These are phyloP conservation scores for Pammene fasciana DNA, from an alignment of 2,888 invertebrate species.

Conservation along the genomic window DNA sequence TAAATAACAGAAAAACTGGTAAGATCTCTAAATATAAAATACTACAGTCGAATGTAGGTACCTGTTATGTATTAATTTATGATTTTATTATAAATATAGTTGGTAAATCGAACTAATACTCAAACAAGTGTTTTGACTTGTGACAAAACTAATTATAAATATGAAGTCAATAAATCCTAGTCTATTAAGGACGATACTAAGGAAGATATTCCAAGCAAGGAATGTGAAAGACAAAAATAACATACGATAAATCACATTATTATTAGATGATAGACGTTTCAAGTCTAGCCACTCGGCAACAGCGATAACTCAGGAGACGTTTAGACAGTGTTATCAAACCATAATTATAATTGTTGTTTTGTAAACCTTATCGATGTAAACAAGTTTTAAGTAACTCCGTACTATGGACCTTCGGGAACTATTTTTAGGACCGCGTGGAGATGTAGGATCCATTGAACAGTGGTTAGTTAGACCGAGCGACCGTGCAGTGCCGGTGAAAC, in stretches of 20 bases:
- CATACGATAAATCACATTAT: slow-evolving; percentile 10
- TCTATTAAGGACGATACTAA: neutral
- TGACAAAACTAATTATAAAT: no score
- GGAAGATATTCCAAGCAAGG: neutral
- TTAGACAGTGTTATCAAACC: slow-evolving; percentile 59
- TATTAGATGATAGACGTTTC: slow-evolving; percentile 1
- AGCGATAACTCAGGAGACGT: slow-evolving; percentile 50
- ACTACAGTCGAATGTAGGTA: no score
- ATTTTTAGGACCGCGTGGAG: slow-evolving; percentile 65
- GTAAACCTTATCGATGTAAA: slow-evolving; percentile 73
- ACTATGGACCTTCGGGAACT: slow-evolving; percentile 65
- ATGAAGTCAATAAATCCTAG: no score
- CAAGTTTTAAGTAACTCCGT: slow-evolving; percentile 75
- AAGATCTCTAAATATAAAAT: no score
- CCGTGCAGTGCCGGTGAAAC: slow-evolving; percentile 56
- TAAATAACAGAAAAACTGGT: no score
- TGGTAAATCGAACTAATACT: no score
- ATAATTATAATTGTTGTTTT: slow-evolving; percentile 61
- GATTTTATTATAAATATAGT: no score
- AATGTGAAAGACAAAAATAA: slow-evolving; percentile 5
- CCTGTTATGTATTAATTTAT: no score
- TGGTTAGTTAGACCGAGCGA: slow-evolving; percentile 60
- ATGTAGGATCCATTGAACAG: slow-evolving; percentile 66
- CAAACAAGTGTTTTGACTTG: no score
- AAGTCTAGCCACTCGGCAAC: slow-evolving; percentile 29